These are phyloP conservation scores for Polyommatus iphigenia DNA, from an alignment of 2,888 invertebrate species.

Conservation along the genomic window DNA sequence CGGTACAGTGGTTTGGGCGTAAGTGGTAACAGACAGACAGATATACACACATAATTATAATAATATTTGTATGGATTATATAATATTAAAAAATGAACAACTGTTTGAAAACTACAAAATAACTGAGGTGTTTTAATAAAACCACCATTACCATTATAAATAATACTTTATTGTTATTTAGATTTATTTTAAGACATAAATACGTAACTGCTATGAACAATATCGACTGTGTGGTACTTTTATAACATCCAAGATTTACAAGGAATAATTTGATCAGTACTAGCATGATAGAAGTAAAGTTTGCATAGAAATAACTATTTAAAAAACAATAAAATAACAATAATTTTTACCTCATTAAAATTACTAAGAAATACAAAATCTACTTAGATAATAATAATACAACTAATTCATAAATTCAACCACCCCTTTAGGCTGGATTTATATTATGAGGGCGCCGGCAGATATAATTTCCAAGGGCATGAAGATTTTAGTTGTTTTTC, in stretches of 20 bases:
- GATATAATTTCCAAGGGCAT: no score
- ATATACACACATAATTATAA: no score
- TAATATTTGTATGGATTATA: no score
- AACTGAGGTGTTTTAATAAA: background rate
- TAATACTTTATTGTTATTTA: conserved; percentile 9
- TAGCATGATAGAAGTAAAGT: background rate
- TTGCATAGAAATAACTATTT: background rate
- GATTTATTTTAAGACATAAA: conserved; percentile 3
- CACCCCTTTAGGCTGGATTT: no score
- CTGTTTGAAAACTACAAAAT: background rate
- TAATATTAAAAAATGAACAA: no score
- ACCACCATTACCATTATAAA: background rate
- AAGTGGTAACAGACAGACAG: no score
- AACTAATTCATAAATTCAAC: background rate
- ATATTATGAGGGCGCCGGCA: no score
- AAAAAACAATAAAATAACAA: background rate
- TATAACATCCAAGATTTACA: background rate
- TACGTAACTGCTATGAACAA: background rate
- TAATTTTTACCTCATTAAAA: background rate
- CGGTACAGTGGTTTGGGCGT: no score
- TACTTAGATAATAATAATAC: background rate
- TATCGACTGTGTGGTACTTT: background rate
- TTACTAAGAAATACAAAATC: conserved; percentile 9
- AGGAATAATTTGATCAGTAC: background rate
- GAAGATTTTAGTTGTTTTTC: no score